Evolutionary conservation across 1,140 invertebrate genomes (phyloP), one percentile per base, ranked within the genome.

Genomic region (Chironomus striatipennis): DNA sequence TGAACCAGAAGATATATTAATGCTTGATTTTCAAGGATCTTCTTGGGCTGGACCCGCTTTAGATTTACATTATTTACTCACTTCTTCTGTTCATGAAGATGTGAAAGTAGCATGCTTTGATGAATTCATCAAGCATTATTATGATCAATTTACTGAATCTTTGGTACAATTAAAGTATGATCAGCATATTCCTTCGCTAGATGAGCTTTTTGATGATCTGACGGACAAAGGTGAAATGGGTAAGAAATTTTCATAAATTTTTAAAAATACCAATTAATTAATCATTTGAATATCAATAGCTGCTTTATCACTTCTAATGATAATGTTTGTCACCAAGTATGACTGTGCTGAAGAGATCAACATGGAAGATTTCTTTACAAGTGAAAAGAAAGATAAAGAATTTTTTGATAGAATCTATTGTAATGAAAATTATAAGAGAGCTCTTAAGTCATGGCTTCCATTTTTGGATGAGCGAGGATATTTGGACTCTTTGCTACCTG

Each of bases 1-100:
- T 10, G 84, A 86, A 76, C 83, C 86, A 20, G 18, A 20, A 18
- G 20, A 70, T 18, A 12, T 20, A 6, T 20, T 20, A 20, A 20
- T 70, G 17, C n/a, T 70, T 70, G 65, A 70, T 21, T 70, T 21
- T 70, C 20, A 70, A 70, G 17, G 17, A 21, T 18, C n/a, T 12
- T n/a, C 47, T 15, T 57, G 47, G 47, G 47, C 47, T 57, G 47
- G 47, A 15, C 47, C 47, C 4, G 47, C 8, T n/a, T 5, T 57
- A 4, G 47, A 57, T 57, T n/a, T 57, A 5, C 47, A 57, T 57
- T 57, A 57, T 15, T 57, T 57, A 0, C 9, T 57, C 10, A n/a
- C n/a, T 0, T 57, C 47, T n/a, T 57, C 47, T n/a, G 47, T 57
- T 1, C 12, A n/a, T 1, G 12, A 57, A 1, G 47, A 57, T 57